Evolutionary conservation across 2,888 invertebrate genomes (phyloP).

Genomic region (Timandra comae): DNA sequence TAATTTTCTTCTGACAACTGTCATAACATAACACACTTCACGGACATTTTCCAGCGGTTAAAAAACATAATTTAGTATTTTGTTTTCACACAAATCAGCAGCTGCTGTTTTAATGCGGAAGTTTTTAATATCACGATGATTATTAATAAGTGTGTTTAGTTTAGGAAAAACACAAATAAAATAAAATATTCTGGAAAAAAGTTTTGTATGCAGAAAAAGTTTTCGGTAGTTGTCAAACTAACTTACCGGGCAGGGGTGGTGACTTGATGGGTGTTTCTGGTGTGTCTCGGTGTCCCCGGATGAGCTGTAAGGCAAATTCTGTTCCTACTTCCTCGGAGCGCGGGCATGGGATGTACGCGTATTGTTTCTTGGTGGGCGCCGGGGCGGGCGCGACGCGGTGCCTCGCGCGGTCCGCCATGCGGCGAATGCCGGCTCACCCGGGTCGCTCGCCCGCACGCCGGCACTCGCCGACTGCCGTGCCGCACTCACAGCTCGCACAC

Average conservation of each 20-base stretch:
- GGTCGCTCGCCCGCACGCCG: conserved; percentile 10
- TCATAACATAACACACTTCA: too few species aligned
- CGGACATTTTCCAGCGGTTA: too few species aligned
- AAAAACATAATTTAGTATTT: too few species aligned
- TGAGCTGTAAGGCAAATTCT: conserved; percentile 57
- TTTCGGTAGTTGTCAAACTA: conserved; percentile 18
- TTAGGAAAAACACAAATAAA: too few species aligned
- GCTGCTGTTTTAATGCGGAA: conserved; percentile 12
- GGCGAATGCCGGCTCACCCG: conserved; percentile 61
- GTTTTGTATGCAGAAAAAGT: conserved; percentile 36
- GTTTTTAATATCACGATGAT: too few species aligned
- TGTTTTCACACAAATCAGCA: conserved; percentile 8
- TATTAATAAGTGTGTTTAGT: too few species aligned
- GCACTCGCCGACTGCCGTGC: conserved; percentile 23
- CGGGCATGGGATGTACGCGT: conserved; percentile 71
- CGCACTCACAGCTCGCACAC: conserved; percentile 21
- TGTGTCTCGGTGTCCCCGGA: conserved; percentile 37
- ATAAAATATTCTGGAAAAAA: conserved; percentile 15
- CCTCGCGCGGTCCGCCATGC: conserved; percentile 72
- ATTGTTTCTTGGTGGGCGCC: conserved; percentile 65
- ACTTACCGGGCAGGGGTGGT: conserved; percentile 42
- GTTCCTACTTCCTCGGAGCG: conserved; percentile 73
- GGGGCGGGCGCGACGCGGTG: conserved; percentile 71
- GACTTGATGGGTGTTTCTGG: conserved; percentile 51
- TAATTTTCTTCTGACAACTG: too few species aligned